Conservation (phyloP, 1,140 invertebrate genomes). For the Drosophila triauraria region DNA sequence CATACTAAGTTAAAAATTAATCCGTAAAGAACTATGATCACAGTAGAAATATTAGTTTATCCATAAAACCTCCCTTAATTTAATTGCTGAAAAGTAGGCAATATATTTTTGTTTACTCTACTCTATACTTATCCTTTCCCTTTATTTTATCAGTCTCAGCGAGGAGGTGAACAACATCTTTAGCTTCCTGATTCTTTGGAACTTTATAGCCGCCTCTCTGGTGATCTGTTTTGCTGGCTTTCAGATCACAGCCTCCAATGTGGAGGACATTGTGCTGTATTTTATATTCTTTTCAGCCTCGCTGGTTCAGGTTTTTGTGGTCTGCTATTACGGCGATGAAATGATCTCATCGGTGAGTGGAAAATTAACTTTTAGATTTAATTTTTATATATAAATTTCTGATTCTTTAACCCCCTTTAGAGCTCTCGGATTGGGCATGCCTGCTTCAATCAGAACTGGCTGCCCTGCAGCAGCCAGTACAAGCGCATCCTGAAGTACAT, state of each 20-base stretch:
- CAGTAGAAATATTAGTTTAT: too few relatives aligned
- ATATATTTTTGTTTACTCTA: not conserved
- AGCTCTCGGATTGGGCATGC: constrained; percentile 66
- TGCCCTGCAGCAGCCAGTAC: constrained; percentile 57
- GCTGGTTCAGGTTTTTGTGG: constrained; percentile 71
- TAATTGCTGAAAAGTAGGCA: too few relatives aligned
- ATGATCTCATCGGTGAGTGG: constrained; percentile 69
- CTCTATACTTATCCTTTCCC: not conserved
- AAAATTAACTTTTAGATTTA: not conserved
- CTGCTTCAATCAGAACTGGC: constrained; percentile 72
- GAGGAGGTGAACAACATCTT: constrained; percentile 74
- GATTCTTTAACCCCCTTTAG: constrained; percentile 7
- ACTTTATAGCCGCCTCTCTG: constrained; percentile 72
- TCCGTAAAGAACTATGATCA: too few relatives aligned
- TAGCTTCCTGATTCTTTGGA: constrained; percentile 70
- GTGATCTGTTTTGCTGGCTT: constrained; percentile 78
- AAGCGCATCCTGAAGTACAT: constrained; percentile 64
- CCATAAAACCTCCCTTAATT: too few relatives aligned
- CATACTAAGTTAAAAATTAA: too few relatives aligned
- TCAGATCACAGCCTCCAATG: constrained; percentile 71
- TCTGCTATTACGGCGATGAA: constrained; percentile 74
- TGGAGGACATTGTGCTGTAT: constrained; percentile 72
- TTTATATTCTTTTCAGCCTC: constrained; percentile 75
- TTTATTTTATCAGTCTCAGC: constrained; percentile 50
- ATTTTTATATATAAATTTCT: not conserved